A percentile compares a stretch with the other conserved stretches of the same genome.
Evolutionary conservation across 1,140 invertebrate genomes (phyloP).

Genomic region (Eumeta japonica): DNA sequence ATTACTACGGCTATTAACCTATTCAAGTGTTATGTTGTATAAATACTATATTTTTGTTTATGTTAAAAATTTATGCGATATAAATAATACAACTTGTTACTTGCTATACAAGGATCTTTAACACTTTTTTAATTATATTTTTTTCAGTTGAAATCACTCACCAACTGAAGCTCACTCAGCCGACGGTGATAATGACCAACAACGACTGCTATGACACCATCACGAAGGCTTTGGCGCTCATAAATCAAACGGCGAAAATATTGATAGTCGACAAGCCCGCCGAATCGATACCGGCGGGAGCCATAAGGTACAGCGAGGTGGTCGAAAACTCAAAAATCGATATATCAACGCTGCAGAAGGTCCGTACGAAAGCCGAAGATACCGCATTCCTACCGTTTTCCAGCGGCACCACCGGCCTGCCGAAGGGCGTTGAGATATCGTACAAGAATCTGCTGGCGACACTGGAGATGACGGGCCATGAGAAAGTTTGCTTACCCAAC

Average conservation of each 20-base stretch:
- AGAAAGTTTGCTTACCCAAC: slow-evolving; percentile 20
- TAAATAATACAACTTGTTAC: too few species aligned
- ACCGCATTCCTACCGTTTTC: slow-evolving; percentile 68
- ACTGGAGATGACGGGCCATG: slow-evolving; percentile 42
- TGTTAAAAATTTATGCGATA: slow-evolving; percentile 7
- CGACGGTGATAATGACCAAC: slow-evolving; percentile 65
- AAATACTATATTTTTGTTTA: too few species aligned
- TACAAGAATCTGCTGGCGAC: slow-evolving; percentile 74
- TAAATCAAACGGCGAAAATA: slow-evolving; percentile 47
- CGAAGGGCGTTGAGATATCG: slow-evolving; percentile 88
- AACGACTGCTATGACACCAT: slow-evolving; percentile 48
- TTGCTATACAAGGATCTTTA: slow-evolving; percentile 8
- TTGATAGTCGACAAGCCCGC: slow-evolving; percentile 28
- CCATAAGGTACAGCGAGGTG: slow-evolving; percentile 54
- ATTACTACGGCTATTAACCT: too few species aligned
- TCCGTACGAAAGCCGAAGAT: slow-evolving; percentile 45
- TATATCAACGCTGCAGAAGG: slow-evolving; percentile 29
- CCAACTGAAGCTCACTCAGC: slow-evolving; percentile 63
- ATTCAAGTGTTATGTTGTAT: too few species aligned
- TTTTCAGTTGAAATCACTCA: slow-evolving; percentile 69
- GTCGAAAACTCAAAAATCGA: slow-evolving; percentile 39
- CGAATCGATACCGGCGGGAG: slow-evolving; percentile 33
- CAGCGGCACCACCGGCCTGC: slow-evolving; percentile 86
- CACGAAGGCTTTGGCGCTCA: slow-evolving; percentile 30
- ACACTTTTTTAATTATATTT: slow-evolving; percentile 12